phyloP scores from a whole-genome alignment of 2,113 vertebrate genomes.

The Rhabdomys dilectus region DNA sequence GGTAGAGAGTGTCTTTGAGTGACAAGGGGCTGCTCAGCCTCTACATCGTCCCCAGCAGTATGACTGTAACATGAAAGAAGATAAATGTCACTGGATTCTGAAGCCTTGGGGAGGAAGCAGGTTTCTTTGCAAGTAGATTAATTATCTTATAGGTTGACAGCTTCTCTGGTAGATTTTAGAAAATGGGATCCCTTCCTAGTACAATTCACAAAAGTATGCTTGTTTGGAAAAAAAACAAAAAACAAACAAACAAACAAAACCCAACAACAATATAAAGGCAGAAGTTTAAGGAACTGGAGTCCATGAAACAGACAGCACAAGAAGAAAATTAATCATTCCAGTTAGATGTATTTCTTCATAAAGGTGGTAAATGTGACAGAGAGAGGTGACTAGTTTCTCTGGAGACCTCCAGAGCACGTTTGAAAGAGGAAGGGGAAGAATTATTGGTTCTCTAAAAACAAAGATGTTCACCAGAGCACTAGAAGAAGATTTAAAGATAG shows the following conservation, averaged over 20 bases:
- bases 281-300: not conserved
- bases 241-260: not conserved
- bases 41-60: not conserved
- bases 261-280: not conserved
- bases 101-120: conserved; percentile 85
- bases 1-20: not conserved
- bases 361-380: not conserved
- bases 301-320: not conserved
- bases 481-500: conserved; percentile 96
- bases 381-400: not conserved
- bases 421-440: conserved; percentile 92
- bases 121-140: conserved; percentile 89
- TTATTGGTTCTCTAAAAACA: conserved; percentile 88
- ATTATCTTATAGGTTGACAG: conserved; percentile 87
- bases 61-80: conserved; percentile 72
- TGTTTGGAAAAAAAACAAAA: no score
- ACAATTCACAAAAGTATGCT: not conserved
- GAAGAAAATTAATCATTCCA: not conserved
- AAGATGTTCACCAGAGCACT: conserved; percentile 91
- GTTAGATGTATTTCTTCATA: not conserved
- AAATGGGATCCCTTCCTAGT: not conserved
- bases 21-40: not conserved
- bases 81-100: conserved; percentile 74
- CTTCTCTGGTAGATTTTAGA: not conserved
- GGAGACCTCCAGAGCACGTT: conserved; percentile 89